Base-by-base conservation (phyloP, 1,140 invertebrate species). In the Pseudomyrmex flavicornis region DNA sequence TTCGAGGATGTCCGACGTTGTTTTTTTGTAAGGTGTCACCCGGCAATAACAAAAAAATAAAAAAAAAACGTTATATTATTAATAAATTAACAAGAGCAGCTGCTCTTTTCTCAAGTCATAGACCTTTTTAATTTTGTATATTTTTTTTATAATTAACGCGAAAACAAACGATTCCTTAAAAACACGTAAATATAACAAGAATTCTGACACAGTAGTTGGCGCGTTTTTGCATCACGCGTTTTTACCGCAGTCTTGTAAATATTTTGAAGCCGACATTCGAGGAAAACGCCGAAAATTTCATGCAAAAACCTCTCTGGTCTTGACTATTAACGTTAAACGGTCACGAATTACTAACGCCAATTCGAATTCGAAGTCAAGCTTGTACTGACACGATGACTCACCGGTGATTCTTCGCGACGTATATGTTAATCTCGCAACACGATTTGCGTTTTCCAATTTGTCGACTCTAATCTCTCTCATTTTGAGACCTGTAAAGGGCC, bases 301-400 rank as follows among this genome's bases (percentile, higher is more conserved):
- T 15, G 54, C 26, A 26, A 59, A 35, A 35, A 35, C 59, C 35
- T 59, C n/a, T 15, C 20, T 17, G 5, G 15, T 2, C 8, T 26
- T 20, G 52, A 13, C 15, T 20, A 61, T 70, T 70, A 72, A 79
- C 35, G 35, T 35, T 35, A 35, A 35, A 17, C 13, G 56, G 20
- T 46, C 20, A 7, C 61, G 65, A 70, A 80, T 80, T 80, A 70
- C 70, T 59, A 61, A 80, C 8, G 66, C 52, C 75, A 46, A 26
- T 54, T 69, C n/a, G 66, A 80, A 70, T 80, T 80, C 66, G 76
- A 70, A 70, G 63, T 22, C 20, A 20, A 54, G 76, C 76, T 80
- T 66, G 44, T 35, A 35, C 20, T 20, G 56, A 80, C 44, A 10
- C 44, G 54, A 15, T 72, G 76, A 79, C 54, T 79, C 65, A 79